These are phyloP conservation scores for Brachymystax lenok DNA, from an alignment of 2,797 vertebrate species.

Conservation along the genomic window DNA sequence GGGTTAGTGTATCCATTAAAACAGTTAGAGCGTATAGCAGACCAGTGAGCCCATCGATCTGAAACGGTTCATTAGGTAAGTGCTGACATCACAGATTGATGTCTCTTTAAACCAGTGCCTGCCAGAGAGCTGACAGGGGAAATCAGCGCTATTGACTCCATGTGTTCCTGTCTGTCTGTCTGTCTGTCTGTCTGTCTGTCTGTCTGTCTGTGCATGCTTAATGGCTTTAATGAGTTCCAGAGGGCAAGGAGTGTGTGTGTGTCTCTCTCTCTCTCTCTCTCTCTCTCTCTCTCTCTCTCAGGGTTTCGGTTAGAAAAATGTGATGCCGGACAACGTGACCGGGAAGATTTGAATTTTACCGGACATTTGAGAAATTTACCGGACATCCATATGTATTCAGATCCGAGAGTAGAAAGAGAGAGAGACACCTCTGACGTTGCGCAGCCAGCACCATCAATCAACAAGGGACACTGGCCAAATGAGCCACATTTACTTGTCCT, in stretches of 20 bases:
- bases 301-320: too few species aligned
- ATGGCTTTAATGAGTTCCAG: too few species aligned
- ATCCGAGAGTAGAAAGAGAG: too few species aligned
- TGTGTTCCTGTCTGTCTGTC: slow-evolving; percentile 48
- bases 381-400: too few species aligned
- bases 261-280: slow-evolving; percentile 38
- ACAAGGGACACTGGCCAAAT: too few species aligned
- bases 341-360: too few species aligned
- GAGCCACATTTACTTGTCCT: too few species aligned
- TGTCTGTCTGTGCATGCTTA: slow-evolving; percentile 1
- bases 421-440: too few species aligned
- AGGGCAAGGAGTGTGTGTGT: neutral
- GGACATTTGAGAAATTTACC: too few species aligned
- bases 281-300: slow-evolving; percentile 21
- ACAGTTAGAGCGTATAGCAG: slow-evolving; percentile 65
- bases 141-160: slow-evolving; percentile 95
- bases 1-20: slow-evolving; percentile 58
- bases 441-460: too few species aligned
- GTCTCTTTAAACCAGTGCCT: slow-evolving; percentile 97
- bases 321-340: too few species aligned
- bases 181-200: slow-evolving; percentile 28
- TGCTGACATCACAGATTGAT: slow-evolving; percentile 99
- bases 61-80: slow-evolving; percentile 96
- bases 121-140: slow-evolving; percentile 83
- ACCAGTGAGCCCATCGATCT: slow-evolving; percentile 89